Evolutionary conservation across 2,797 vertebrate genomes (phyloP).

Genomic region (Babyrousa celebensis): DNA sequence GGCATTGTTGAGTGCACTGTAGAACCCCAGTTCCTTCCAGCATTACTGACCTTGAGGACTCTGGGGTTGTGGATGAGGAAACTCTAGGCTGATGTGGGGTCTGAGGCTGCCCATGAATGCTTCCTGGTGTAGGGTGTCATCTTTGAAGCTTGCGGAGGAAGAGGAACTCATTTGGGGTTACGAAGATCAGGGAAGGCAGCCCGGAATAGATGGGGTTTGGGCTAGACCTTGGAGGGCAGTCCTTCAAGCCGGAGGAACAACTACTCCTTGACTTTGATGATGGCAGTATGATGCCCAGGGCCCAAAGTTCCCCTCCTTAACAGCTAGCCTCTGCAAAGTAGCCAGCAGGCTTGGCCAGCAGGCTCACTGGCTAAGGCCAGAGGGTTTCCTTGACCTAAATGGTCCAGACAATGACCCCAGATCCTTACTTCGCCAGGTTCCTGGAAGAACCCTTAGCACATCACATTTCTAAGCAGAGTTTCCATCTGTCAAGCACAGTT

Average conservation of each 20-base stretch:
- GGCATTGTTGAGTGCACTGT: neutral
- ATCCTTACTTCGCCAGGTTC: slow-evolving; percentile 79
- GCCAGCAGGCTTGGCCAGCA: slow-evolving; percentile 69
- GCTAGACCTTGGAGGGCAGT: slow-evolving; percentile 70
- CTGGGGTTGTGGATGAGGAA: slow-evolving; percentile 47
- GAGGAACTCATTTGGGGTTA: slow-evolving; percentile 25
- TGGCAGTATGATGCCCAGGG: slow-evolving; percentile 64
- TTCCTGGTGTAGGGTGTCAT: slow-evolving; percentile 39
- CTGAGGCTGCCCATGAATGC: slow-evolving; percentile 15
- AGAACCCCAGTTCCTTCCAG: slow-evolving; percentile 17
- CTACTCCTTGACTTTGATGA: slow-evolving; percentile 57
- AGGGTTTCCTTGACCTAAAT: slow-evolving; percentile 82
- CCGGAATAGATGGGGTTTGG: slow-evolving; percentile 56
- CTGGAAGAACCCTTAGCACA: slow-evolving; percentile 79
- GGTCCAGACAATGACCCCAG: slow-evolving; percentile 76
- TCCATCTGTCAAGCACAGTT: slow-evolving; percentile 77
- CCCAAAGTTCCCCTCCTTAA: slow-evolving; percentile 44
- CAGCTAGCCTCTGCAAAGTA: slow-evolving; percentile 71
- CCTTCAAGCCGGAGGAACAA: slow-evolving; percentile 71
- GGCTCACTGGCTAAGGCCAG: slow-evolving; percentile 75
- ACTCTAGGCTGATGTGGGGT: neutral
- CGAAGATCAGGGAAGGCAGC: slow-evolving; percentile 68
- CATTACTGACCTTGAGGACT: slow-evolving; percentile 42
- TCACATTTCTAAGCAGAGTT: slow-evolving; percentile 81
- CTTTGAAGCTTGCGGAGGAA: slow-evolving; percentile 18